A percentile compares a stretch with the other conserved stretches of the same genome.
phyloP scores from a whole-genome alignment of 2,888 invertebrate genomes.

The Drosophila falleni region DNA sequence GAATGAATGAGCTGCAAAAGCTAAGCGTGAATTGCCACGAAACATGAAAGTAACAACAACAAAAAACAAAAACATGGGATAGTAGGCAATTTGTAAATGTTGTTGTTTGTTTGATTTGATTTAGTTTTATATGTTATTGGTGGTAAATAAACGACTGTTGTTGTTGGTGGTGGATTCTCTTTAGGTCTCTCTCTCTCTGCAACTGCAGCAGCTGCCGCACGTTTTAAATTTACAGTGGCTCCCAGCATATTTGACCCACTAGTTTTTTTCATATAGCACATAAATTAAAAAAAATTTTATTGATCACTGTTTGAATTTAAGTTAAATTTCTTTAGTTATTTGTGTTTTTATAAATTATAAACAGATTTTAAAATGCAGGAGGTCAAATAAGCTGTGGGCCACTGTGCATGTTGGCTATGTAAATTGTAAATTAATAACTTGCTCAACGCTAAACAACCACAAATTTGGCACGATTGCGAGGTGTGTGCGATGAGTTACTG shows the following conservation, averaged over 20 bases:
- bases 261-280: no score
- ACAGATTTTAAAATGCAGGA: background rate
- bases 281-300: no score
- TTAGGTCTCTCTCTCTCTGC: background rate
- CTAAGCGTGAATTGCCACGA: constrained; percentile 73
- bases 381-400: no score
- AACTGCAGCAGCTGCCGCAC: constrained; percentile 47
- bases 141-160: constrained; percentile 17
- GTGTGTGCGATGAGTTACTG: constrained; percentile 42
- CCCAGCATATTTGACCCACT: no score
- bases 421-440: constrained; percentile 17
- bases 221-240: constrained; percentile 2
- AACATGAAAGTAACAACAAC: constrained; percentile 42
- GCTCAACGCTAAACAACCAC: constrained; percentile 5
- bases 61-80: no score
- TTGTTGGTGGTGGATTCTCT: constrained; percentile 47
- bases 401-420: constrained; percentile 9
- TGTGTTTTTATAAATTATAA: no score
- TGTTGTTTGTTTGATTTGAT: constrained; percentile 30
- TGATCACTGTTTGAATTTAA: no score
- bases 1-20: constrained; percentile 69
- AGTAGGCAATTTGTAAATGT: constrained; percentile 32
- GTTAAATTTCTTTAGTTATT: no score
- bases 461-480: constrained; percentile 55
- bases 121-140: constrained; percentile 19